A percentile compares a stretch with the other conserved stretches of the same genome.
These are phyloP conservation scores for Cataglyphis hispanica DNA, from an alignment of 1,140 invertebrate species.

Conservation along the genomic window DNA sequence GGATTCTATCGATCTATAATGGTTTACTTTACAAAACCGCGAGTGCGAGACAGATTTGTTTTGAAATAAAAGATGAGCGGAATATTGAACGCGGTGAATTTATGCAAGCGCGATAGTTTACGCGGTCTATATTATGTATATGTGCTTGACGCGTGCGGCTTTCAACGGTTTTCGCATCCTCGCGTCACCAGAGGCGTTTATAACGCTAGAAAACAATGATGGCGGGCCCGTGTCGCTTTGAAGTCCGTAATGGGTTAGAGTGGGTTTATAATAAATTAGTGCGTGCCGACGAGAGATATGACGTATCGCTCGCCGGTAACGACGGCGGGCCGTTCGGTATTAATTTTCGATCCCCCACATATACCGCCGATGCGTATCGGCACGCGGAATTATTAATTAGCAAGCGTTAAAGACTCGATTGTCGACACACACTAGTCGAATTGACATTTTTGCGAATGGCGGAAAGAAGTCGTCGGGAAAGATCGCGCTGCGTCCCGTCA, in stretches of 20 bases:
- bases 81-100: conserved; percentile 13
- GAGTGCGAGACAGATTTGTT: background rate
- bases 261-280: conserved; percentile 63
- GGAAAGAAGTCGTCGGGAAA: conserved; percentile 61
- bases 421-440: background rate
- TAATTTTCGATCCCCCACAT: conserved; percentile 52
- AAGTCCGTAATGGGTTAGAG: conserved; percentile 55
- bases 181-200: conserved; percentile 45
- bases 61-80: background rate
- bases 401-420: conserved; percentile 56
- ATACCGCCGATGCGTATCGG: conserved; percentile 54
- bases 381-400: conserved; percentile 69
- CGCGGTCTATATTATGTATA: conserved; percentile 32
- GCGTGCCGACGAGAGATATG: conserved; percentile 46
- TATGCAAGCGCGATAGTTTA: background rate
- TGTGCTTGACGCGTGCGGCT: conserved; percentile 51
- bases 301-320: conserved; percentile 43
- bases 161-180: conserved; percentile 54
- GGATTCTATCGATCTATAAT: background rate
- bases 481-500: conserved; percentile 48
- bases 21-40: background rate
- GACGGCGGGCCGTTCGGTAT: conserved; percentile 24
- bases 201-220: conserved; percentile 62
- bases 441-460: background rate
- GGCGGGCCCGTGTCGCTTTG: conserved; percentile 48